Conservation (phyloP, 92 coral and sea anemone genomes). For the Actinernus sp. region DNA sequence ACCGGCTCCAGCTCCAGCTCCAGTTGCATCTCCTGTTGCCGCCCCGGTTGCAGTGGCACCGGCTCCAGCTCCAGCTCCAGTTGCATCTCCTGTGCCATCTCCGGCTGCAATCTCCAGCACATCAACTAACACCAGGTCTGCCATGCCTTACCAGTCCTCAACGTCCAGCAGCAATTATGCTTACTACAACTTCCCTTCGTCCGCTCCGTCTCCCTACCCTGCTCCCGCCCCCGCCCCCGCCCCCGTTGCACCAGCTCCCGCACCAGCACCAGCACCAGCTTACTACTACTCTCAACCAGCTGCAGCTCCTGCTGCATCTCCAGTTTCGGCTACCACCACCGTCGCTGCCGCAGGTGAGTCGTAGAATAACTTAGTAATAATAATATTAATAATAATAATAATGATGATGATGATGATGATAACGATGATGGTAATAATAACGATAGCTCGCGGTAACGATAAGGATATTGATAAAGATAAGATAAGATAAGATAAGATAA, state of each 20-base stretch:
- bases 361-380: not conserved
- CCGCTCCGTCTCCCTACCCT: not conserved
- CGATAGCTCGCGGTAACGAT: no score
- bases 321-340: slow-evolving; percentile 77
- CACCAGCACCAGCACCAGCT: slow-evolving; percentile 71
- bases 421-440: no score
- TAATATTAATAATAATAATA: not conserved
- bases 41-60: slow-evolving; percentile 30
- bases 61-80: slow-evolving; percentile 52
- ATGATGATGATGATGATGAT: no score
- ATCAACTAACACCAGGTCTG: no score
- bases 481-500: no score
- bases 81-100: slow-evolving; percentile 4
- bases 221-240: not conserved
- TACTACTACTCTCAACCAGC: slow-evolving; percentile 73
- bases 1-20: slow-evolving; percentile 46
- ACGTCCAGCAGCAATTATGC: no score
- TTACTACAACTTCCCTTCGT: not conserved
- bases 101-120: no score
- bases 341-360: slow-evolving; percentile 90
- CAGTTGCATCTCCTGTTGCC: slow-evolving; percentile 48
- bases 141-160: no score
- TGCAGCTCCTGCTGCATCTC: slow-evolving; percentile 68
- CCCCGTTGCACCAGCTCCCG: slow-evolving; percentile 27
- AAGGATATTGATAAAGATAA: no score